Conservation (phyloP, 1,140 invertebrate genomes). For the Temnothorax curvispinosus region DNA sequence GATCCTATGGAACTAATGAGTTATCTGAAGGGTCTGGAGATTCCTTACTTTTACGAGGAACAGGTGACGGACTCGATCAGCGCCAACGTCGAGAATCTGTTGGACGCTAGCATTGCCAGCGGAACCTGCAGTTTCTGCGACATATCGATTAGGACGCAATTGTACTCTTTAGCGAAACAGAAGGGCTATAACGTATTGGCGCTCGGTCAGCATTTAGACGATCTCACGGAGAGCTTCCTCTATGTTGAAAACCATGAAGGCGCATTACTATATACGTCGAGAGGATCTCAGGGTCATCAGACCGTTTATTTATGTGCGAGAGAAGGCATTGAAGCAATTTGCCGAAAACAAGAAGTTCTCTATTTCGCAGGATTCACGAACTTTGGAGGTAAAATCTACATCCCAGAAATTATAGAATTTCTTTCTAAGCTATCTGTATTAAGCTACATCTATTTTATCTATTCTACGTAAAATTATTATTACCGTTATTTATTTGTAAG, state of each 20-base stretch:
- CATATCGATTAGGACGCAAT: slow-evolving; percentile 89
- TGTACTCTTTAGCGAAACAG: slow-evolving; percentile 90
- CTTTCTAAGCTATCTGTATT: no score
- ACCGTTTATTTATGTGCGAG: slow-evolving; percentile 95
- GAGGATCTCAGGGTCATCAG: slow-evolving; percentile 93
- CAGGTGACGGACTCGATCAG: slow-evolving; percentile 79
- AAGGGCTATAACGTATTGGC: slow-evolving; percentile 95
- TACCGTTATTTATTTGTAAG: no score
- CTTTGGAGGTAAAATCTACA: slow-evolving; percentile 49
- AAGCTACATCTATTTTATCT: no score
- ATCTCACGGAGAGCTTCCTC: slow-evolving; percentile 93
- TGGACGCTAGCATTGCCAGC: slow-evolving; percentile 26
- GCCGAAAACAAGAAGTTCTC: slow-evolving; percentile 89
- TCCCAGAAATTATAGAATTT: no score
- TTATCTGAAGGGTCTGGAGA: slow-evolving; percentile 89
- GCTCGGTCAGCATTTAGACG: slow-evolving; percentile 95
- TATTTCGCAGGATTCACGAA: slow-evolving; percentile 87
- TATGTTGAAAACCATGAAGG: slow-evolving; percentile 92
- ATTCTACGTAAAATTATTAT: no score
- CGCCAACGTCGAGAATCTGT: slow-evolving; percentile 13
- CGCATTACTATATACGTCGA: slow-evolving; percentile 92
- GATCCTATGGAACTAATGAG: slow-evolving; percentile 89
- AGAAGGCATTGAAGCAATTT: slow-evolving; percentile 90
- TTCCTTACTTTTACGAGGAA: slow-evolving; percentile 91
- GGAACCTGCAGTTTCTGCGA: slow-evolving; percentile 89